Base-by-base conservation (phyloP, 2,888 invertebrate genomes). In the Microchrysa polita region DNA sequence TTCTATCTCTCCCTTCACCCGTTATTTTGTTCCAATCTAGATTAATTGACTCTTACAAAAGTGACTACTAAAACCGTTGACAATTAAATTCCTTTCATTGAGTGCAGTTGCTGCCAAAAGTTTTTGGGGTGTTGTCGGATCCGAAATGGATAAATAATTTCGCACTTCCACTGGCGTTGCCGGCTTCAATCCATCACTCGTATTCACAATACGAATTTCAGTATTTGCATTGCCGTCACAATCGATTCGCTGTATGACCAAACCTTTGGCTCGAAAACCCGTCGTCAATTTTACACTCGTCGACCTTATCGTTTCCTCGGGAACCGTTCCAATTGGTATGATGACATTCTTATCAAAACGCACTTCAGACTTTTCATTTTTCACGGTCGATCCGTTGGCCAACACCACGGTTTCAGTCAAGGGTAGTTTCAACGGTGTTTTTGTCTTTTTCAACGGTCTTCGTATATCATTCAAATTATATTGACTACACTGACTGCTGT, bases 141-240 rank as follows among this genome's bases (percentile, higher is more conserved):
- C 55, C 20, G 69, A 69, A 14, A 69, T 40, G 5, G 69, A 69
- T 5, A 69, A 12, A 14, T 55, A 69, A 23, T 69, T 55, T 40
- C 40, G 34, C 69, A 57, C 14, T 55, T 69, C 42, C 9, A 42
- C 20, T 4, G 55, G 69, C 5, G 65, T 65, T 10, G 44, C 65
- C 16, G 40, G 69, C 40, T 69, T 42, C 40, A 69, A 20, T 12
- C 40, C 69, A 42, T 69, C 69, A 34, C 20, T 60, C 7, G 52
- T 40, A 44, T 72, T 75, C 7, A 75, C 57, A 59, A 75, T 73
- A 22, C 75, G 53, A 22, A 75, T 74, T 67, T 76, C 71, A 20
- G 74, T 76, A 42, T 76, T 76, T 10, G 75, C 76, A 74, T 76
- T 76, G 7, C 75, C 75, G 40, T 76, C 76, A 20, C 75, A 76